A percentile compares a stretch with the other conserved stretches of the same genome.
Evolutionary conservation across 2,113 vertebrate species (phyloP).

Genomic region (Hepsetus odoe): DNA sequence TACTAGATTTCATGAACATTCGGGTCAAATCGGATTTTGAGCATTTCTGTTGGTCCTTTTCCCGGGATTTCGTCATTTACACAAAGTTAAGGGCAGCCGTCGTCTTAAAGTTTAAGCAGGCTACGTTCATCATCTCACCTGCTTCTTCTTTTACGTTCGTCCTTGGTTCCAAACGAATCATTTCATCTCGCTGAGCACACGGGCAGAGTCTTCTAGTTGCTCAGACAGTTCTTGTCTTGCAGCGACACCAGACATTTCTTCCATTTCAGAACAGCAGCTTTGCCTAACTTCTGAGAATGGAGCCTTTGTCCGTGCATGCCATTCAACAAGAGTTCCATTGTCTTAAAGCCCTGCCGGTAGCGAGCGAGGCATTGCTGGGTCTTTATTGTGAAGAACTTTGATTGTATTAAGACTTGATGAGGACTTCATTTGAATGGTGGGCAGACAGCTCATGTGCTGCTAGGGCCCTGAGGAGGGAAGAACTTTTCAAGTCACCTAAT

Average conservation of each 20-base stretch:
- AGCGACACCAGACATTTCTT: slow-evolving; percentile 58
- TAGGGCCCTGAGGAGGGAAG: slow-evolving; percentile 15
- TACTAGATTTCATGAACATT: too few relatives aligned
- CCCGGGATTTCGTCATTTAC: too few relatives aligned
- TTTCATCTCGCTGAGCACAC: slow-evolving; percentile 21
- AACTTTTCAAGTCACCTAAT: slow-evolving; percentile 48
- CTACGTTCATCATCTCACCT: neutral
- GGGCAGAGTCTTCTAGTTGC: slow-evolving; percentile 50
- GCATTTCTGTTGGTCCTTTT: too few relatives aligned
- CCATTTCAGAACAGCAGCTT: slow-evolving; percentile 74
- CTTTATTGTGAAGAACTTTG: slow-evolving; percentile 73
- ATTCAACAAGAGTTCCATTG: slow-evolving; percentile 79
- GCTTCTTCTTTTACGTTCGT: neutral
- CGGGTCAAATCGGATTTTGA: too few relatives aligned
- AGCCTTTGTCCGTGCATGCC: slow-evolving; percentile 79
- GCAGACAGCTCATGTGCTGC: slow-evolving; percentile 63
- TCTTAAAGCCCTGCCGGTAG: slow-evolving; percentile 70
- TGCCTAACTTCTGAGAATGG: slow-evolving; percentile 82
- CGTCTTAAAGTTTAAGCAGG: neutral
- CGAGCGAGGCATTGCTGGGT: slow-evolving; percentile 69
- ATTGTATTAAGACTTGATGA: slow-evolving; percentile 66
- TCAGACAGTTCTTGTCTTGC: slow-evolving; percentile 51
- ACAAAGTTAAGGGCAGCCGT: too few relatives aligned
- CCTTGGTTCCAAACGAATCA: slow-evolving; percentile 37
- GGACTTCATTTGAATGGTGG: slow-evolving; percentile 73